Evolutionary conservation across 2,888 invertebrate genomes (phyloP).

Genomic region (Schrankia costaestrigalis): DNA sequence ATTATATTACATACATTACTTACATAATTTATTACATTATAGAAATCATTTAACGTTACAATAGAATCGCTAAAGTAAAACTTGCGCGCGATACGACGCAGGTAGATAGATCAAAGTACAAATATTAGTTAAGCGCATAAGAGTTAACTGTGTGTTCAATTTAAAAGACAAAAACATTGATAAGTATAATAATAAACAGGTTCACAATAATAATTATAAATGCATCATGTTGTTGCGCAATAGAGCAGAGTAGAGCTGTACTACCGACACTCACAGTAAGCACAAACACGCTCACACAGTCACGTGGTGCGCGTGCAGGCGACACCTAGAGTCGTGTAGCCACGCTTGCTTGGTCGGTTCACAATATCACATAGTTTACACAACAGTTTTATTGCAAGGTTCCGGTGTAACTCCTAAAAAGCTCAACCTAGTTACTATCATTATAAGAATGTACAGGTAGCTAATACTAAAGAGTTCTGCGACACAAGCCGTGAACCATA

Average conservation of each 20-base stretch:
- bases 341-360: constrained; percentile 14
- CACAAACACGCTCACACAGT: not conserved
- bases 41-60: constrained; percentile 39
- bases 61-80: constrained; percentile 25
- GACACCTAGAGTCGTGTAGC: too few relatives aligned
- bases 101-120: constrained; percentile 7
- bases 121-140: constrained; percentile 12
- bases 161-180: constrained; percentile 11
- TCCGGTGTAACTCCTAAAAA: constrained; percentile 7
- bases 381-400: constrained; percentile 11
- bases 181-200: too few relatives aligned
- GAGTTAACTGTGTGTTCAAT: not conserved
- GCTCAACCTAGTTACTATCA: too few relatives aligned
- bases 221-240: constrained; percentile 30
- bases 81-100: constrained; percentile 11
- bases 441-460: too few relatives aligned
- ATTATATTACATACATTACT: constrained; percentile 42
- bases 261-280: not conserved
- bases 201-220: constrained; percentile 27
- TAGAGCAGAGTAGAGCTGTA: not conserved
- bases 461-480: too few relatives aligned
- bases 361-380: constrained; percentile 35
- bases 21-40: constrained; percentile 45
- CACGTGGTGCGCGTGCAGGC: not conserved
- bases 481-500: too few relatives aligned